These are phyloP conservation scores for Squalus acanthias DNA, from an alignment of 2,797 vertebrate genomes.

Conservation along the genomic window DNA sequence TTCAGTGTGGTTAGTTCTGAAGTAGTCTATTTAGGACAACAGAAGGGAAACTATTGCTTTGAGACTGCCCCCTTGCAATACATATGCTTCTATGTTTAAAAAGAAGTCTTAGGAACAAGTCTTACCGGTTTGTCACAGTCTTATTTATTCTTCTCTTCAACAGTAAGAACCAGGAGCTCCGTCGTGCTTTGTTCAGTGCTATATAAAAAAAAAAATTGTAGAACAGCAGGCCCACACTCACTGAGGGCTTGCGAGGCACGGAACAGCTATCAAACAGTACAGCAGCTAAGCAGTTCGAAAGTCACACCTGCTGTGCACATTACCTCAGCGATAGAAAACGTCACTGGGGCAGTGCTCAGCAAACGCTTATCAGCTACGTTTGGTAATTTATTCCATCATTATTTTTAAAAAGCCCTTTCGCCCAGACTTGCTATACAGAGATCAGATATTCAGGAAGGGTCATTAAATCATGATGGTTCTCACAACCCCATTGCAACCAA, in stretches of 20 bases:
- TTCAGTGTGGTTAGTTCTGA: background rate
- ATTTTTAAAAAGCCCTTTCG: background rate
- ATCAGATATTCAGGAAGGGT: background rate
- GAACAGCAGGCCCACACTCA: background rate
- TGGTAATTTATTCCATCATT: background rate
- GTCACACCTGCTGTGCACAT: background rate
- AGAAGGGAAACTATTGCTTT: background rate
- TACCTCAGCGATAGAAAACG: background rate
- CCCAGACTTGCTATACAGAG: background rate
- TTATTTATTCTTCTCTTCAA: background rate
- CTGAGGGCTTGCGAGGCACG: background rate
- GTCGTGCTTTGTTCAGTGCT: background rate
- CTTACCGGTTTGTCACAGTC: background rate
- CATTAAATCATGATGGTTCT: background rate
- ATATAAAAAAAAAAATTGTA: too few relatives aligned
- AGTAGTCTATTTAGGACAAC: background rate
- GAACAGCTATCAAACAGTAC: background rate
- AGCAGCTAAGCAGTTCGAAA: constrained; percentile 13
- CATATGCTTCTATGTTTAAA: background rate
- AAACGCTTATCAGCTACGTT: background rate
- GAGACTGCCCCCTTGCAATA: background rate
- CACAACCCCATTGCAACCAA: background rate
- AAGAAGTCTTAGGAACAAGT: background rate
- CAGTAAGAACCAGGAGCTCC: background rate
- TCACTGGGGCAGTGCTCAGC: background rate